phyloP scores from a whole-genome alignment of 2,113 vertebrate species.

The Takifugu flavidus region DNA sequence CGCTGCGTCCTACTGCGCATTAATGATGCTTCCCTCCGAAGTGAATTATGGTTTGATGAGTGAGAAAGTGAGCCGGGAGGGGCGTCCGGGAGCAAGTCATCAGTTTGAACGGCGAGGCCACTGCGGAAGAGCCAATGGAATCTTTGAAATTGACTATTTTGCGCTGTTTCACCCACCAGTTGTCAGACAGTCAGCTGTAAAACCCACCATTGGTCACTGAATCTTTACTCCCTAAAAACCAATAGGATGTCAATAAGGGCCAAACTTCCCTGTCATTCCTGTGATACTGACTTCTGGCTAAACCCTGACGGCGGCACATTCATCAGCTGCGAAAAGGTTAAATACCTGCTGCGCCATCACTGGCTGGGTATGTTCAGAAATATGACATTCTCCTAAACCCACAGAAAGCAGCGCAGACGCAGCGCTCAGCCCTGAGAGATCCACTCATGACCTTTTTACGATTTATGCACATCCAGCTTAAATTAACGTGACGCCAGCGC shows the following conservation, averaged over 20 bases:
- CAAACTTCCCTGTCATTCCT: neutral
- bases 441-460: slow-evolving; percentile 14
- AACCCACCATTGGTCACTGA: neutral
- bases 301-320: neutral
- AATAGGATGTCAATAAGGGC: neutral
- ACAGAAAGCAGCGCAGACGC: slow-evolving; percentile 8
- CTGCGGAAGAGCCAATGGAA: neutral
- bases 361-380: neutral
- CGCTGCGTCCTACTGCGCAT: slow-evolving; percentile 71
- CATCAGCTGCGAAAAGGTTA: slow-evolving; percentile 1
- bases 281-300: neutral
- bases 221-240: neutral
- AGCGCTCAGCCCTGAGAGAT: slow-evolving; percentile 4
- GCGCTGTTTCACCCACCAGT: neutral
- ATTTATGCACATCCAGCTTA: slow-evolving; percentile 29
- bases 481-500: slow-evolving; percentile 1
- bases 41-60: slow-evolving; percentile 71
- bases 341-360: slow-evolving; percentile 1
- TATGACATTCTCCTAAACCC: neutral
- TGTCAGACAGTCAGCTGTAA: no score
- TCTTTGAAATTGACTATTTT: neutral
- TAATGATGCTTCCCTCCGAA: slow-evolving; percentile 72
- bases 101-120: slow-evolving; percentile 28
- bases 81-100: slow-evolving; percentile 45
- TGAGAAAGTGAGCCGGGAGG: slow-evolving; percentile 58